Evolutionary conservation across 2,888 invertebrate genomes (phyloP), one percentile per base, ranked within the genome.

Genomic region (Meteorus cinctellus): DNA sequence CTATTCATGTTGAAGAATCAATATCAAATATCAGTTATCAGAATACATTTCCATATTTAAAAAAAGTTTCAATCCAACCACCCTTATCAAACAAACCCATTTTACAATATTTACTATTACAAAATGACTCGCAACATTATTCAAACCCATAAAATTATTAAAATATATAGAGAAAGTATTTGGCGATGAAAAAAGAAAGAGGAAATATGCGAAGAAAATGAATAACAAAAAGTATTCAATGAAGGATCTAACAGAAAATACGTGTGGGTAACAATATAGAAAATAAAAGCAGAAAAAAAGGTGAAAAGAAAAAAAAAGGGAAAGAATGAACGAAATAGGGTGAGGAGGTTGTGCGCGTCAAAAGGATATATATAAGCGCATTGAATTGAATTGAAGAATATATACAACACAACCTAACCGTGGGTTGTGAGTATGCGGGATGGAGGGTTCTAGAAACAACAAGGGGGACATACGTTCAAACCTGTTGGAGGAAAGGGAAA

Each of bases 401-500:
- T 48, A n/a, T n/a, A 48, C 48, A 48, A n/a, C n/a, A 48, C 48
- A 48, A 41, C 41, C 41, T 41, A 41, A 41, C 41, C 41, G 41
- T 41, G 41, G 41, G 34, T 34, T 31, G 16, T 63, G n/a, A 63
- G 31, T 31, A 63, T 31, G 62, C 12, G 48, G 48, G 24, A 31
- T 4, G 29, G 45, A 24, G 72, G 72, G 72, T 51, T 27, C 12
- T 34, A 24, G 19, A 55, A 65, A 48, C 45, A 8, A 29, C n/a
- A 19, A 59, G n/a, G 51, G 41, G 45, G 72, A 68, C 41, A 72
- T 8, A 72, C 24, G 65, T 66, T 66, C 4, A 66, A 41, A 66
- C 45, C 55, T 55, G 55, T 55, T 55, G n/a, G 55, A 19, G 69
- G 66, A 67, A 74, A 72, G 73, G 74, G 76, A 71, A 67, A 78